phyloP scores from a whole-genome alignment of 2,113 vertebrate species.

The Eublepharis macularius region DNA sequence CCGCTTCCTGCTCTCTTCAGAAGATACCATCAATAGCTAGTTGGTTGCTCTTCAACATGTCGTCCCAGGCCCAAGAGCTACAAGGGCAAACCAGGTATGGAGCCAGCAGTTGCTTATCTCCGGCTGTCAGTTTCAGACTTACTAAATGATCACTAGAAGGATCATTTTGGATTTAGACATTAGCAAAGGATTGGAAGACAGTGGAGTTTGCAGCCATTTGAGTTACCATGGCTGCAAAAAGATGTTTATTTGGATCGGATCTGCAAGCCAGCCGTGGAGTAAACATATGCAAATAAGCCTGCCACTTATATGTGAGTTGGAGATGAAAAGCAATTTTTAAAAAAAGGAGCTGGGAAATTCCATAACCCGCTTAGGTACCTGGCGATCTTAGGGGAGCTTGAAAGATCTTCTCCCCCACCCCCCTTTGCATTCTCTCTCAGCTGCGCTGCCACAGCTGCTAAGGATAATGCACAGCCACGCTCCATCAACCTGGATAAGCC shows the following conservation, averaged over 20 bases:
- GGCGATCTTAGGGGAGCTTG: not conserved
- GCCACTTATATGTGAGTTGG: not conserved
- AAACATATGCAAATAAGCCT: conserved; percentile 3
- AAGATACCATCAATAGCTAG: too few relatives aligned
- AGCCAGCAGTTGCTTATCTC: too few relatives aligned
- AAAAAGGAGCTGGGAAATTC: not conserved
- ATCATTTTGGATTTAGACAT: conserved; percentile 8
- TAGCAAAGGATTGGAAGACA: not conserved
- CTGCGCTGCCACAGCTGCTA: not conserved
- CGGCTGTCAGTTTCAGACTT: too few relatives aligned
- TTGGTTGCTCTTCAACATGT: too few relatives aligned
- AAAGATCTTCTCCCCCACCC: not conserved
- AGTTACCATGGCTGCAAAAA: not conserved
- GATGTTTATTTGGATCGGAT: conserved; percentile 8
- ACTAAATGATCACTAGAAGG: fast-evolving
- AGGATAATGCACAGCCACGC: not conserved
- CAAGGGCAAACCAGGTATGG: too few relatives aligned
- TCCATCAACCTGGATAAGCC: conserved; percentile 4
- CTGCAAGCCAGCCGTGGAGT: not conserved
- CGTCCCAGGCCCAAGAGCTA: too few relatives aligned
- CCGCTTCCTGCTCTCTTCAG: too few relatives aligned
- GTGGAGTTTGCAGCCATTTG: not conserved
- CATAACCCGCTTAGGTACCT: not conserved
- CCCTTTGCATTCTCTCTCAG: not conserved
- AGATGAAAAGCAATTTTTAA: not conserved